Percentiles rank a stretch among this genome's conserved stretches.
These are phyloP conservation scores for Scaptomyza tumidula DNA, from an alignment of 2,888 invertebrate species.

Conservation along the genomic window DNA sequence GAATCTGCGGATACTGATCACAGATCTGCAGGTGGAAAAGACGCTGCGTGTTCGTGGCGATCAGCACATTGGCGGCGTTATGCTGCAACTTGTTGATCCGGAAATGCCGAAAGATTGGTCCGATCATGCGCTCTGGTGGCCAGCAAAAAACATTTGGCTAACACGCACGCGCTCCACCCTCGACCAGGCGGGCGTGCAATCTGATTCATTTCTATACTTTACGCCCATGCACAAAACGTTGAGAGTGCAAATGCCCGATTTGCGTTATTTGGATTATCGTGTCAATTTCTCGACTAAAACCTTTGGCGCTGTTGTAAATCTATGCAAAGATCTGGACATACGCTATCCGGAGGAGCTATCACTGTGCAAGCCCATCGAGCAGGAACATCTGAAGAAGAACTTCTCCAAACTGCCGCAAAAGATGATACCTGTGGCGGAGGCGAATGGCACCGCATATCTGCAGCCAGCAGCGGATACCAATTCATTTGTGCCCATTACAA, in stretches of 20 bases:
- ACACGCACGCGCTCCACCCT: slow-evolving; percentile 96
- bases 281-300: slow-evolving; percentile 86
- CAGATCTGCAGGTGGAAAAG: slow-evolving; percentile 95
- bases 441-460: slow-evolving; percentile 82
- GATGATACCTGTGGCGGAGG: slow-evolving; percentile 79
- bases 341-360: slow-evolving; percentile 98
- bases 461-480: slow-evolving; percentile 90
- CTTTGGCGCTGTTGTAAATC: slow-evolving; percentile 91
- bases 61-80: slow-evolving; percentile 98
- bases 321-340: slow-evolving; percentile 96
- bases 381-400: slow-evolving; percentile 93
- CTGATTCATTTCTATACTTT: slow-evolving; percentile 96
- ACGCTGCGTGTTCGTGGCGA: slow-evolving; percentile 97
- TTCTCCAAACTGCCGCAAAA: slow-evolving; percentile 89
- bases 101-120: slow-evolving; percentile 99
- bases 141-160: slow-evolving; percentile 96
- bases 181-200: slow-evolving; percentile 98
- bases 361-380: slow-evolving; percentile 93
- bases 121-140: slow-evolving; percentile 99
- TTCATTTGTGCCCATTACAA: slow-evolving; percentile 91
- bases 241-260: slow-evolving; percentile 95
- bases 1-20: slow-evolving; percentile 97
- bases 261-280: slow-evolving; percentile 94
- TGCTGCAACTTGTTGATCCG: slow-evolving; percentile 98
- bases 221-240: slow-evolving; percentile 99